Base-by-base conservation (phyloP, 2,113 vertebrate species). In the Channa maculata region DNA sequence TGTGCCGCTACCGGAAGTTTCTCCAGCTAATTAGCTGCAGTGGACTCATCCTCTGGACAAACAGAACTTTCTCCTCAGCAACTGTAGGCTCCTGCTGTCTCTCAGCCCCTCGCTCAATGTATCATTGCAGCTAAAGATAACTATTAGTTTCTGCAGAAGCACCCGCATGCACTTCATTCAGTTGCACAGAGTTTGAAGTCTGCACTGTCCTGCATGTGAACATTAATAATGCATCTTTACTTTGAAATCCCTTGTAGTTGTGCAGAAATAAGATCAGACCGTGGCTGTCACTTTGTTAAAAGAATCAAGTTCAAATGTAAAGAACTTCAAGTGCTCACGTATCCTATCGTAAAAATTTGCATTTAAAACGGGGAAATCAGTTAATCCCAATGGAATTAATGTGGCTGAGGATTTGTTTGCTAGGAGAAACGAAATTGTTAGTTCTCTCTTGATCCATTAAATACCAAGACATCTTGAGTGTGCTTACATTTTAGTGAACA, bases 11-110 rank as follows among this genome's bases (percentile, higher is more conserved):
- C 79, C 68, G 75, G 84, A 91, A 72, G 74, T 85, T 83, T 85
- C 68, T 84, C 74, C 3, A n/a, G 52, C 73, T 88, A 86, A 91
- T 92, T 87, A 86, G 81, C 66, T 75, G 60, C 64, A 61, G 62
- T 12, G 10, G 57, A 68, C 83, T 69, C 77, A 50, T 75, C 68
- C 77, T 65, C 77, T 66, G 65, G 46, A 77, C 61, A 69, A 80
- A 59, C 50, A 13, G 63, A 61, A 58, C 54, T 76, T 84, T 85
- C 88, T 65, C 57, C 79, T 65, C 64, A 59, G 67, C 68, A 83
- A 74, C 82, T 86, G 74, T 69, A 81, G 71, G 48, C 39, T 78
- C 66, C 68, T 49, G 58, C 71, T 73, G 71, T 61, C 64, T 76
- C 53, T 61, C 43, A 46, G 62, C 51, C 54, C 68, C 63, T 76